These are phyloP conservation scores for Kradibia gibbosae DNA, from an alignment of 1,140 invertebrate genomes.

Conservation along the genomic window DNA sequence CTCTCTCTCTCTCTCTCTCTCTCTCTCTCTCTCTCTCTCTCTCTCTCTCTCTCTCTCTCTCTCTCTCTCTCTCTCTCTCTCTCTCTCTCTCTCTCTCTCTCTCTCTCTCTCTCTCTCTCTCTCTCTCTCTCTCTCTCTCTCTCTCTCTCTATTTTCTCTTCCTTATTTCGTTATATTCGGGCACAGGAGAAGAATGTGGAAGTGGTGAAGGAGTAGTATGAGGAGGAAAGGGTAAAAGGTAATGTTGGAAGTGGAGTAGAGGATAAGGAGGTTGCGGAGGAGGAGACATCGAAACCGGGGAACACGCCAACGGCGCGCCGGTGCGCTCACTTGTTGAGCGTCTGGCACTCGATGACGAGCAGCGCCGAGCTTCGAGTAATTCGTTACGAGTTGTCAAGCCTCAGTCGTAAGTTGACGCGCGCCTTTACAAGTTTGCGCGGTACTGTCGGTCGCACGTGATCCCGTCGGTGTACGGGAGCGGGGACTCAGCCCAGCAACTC, in stretches of 20 bases:
- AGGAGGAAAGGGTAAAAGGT: conserved; percentile 51
- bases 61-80: background rate
- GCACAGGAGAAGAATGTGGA: background rate
- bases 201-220: background rate
- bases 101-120: no score
- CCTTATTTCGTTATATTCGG: background rate
- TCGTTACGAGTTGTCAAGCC: background rate
- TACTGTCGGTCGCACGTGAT: background rate
- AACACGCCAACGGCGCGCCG: conserved; percentile 53
- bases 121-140: no score
- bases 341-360: conserved; percentile 58
- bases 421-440: conserved; percentile 7
- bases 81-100: background rate
- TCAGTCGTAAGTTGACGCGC: conserved; percentile 14
- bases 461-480: background rate
- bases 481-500: background rate
- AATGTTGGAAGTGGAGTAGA: conserved; percentile 34
- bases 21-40: background rate
- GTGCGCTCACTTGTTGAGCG: conserved; percentile 70
- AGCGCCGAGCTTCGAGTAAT: conserved; percentile 39
- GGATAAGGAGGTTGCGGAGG: conserved; percentile 52
- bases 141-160: no score
- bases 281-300: conserved; percentile 54
- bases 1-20: background rate
- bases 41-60: background rate